Percentiles rank a stretch among this genome's conserved stretches.
Evolutionary conservation across 2,113 vertebrate species (phyloP).

Genomic region (Panthera leo): DNA sequence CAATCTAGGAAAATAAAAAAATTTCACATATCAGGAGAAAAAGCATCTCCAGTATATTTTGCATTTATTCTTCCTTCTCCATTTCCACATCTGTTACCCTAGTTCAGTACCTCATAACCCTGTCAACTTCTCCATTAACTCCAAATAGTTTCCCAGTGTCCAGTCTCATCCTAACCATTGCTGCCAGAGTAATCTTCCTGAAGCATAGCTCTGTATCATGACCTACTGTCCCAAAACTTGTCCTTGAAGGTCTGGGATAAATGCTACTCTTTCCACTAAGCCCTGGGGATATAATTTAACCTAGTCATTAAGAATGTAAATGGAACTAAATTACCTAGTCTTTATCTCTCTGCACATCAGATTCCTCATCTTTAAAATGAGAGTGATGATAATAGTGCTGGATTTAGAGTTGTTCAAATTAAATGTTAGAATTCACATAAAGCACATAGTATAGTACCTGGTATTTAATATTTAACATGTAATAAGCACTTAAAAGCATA

Average conservation of each 20-base stretch:
- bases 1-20: slow-evolving; percentile 7
- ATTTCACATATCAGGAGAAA: neutral
- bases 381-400: neutral
- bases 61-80: neutral
- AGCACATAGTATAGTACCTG: neutral
- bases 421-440: neutral
- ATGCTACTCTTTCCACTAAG: neutral
- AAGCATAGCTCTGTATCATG: neutral
- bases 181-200: neutral
- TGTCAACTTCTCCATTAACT: neutral
- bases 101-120: neutral
- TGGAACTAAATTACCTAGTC: neutral
- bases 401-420: neutral
- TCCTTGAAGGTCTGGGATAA: neutral
- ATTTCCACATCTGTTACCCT: neutral
- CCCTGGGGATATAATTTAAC: neutral
- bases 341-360: neutral
- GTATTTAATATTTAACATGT: neutral
- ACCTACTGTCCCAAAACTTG: neutral
- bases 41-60: neutral
- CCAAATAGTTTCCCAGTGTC: neutral
- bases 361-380: neutral
- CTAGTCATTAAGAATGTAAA: neutral
- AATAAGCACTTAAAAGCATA: neutral
- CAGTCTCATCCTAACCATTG: neutral